Evolutionary conservation across 2,113 vertebrate species (phyloP).

Genomic region (Campylomormyrus tamandua): DNA sequence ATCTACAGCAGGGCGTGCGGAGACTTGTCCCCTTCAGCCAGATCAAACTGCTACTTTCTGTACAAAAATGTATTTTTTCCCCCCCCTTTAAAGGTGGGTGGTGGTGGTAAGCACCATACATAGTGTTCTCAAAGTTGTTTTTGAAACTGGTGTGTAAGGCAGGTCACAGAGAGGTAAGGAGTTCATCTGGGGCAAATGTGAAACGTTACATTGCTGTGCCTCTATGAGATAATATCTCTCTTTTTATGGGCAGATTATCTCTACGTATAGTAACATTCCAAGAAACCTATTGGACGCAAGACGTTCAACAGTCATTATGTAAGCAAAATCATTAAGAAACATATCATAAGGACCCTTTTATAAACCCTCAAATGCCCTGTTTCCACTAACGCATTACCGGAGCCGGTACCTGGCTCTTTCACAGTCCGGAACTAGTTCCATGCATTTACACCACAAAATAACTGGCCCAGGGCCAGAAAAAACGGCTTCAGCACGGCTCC

Average conservation of each 20-base stretch:
- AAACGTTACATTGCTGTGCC: background rate
- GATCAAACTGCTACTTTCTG: slow-evolving; percentile 21
- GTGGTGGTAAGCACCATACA: slow-evolving; percentile 10
- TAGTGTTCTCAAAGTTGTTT: slow-evolving; percentile 21
- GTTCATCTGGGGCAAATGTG: slow-evolving; percentile 20
- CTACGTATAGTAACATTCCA: background rate
- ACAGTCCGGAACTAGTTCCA: background rate
- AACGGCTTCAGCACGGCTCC: no score
- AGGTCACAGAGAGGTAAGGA: slow-evolving; percentile 26
- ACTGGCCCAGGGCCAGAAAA: no score
- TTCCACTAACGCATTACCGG: background rate
- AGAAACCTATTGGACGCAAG: background rate
- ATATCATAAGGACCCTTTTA: background rate
- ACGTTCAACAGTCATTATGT: background rate
- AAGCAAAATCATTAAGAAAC: background rate
- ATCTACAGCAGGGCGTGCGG: slow-evolving; percentile 16
- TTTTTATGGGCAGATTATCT: background rate
- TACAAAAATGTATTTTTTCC: slow-evolving; percentile 15
- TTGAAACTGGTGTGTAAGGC: slow-evolving; percentile 15
- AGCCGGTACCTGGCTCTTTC: background rate
- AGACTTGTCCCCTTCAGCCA: slow-evolving; percentile 16
- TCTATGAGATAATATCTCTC: background rate
- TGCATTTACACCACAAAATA: background rate
- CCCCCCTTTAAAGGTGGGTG: slow-evolving; percentile 6
- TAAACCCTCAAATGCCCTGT: background rate